Conservation (phyloP, 2,113 vertebrate species). For the Turdus rufiventris region DNA sequence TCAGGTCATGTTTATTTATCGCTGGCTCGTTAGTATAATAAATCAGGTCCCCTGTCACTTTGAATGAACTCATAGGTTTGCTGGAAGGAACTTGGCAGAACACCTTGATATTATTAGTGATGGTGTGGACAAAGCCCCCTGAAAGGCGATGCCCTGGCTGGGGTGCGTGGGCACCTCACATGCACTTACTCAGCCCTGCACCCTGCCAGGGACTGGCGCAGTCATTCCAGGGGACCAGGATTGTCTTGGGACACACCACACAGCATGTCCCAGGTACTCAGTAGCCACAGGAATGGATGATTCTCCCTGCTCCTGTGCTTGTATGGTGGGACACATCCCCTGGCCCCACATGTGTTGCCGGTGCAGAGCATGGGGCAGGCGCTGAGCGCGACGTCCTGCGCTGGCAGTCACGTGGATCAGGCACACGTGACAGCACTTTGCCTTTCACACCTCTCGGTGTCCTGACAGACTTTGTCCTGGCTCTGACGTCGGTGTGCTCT, state of each 20-base stretch:
- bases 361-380: not conserved
- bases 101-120: slow-evolving; percentile 65
- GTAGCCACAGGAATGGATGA: not conserved
- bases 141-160: slow-evolving; percentile 36
- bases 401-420: not conserved
- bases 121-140: slow-evolving; percentile 30
- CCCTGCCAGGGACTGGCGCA: rapidly evolving
- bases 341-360: too few species aligned
- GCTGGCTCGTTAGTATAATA: slow-evolving; percentile 63
- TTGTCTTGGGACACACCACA: not conserved
- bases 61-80: slow-evolving; percentile 49
- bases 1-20: slow-evolving; percentile 57
- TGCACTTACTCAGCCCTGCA: not conserved
- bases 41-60: slow-evolving; percentile 64
- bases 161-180: not conserved
- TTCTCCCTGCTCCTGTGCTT: not conserved
- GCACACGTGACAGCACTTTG: not conserved
- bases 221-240: not conserved
- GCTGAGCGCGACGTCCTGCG: rapidly evolving
- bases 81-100: slow-evolving; percentile 67
- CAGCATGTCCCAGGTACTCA: not conserved
- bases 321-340: rapidly evolving
- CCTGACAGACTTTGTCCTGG: slow-evolving; percentile 49
- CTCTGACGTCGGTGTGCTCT: not conserved
- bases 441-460: not conserved